Percentiles rank a stretch among this genome's conserved stretches.
These are phyloP conservation scores for Patella ulyssiponensis DNA, from an alignment of 2,888 invertebrate genomes.

Conservation along the genomic window DNA sequence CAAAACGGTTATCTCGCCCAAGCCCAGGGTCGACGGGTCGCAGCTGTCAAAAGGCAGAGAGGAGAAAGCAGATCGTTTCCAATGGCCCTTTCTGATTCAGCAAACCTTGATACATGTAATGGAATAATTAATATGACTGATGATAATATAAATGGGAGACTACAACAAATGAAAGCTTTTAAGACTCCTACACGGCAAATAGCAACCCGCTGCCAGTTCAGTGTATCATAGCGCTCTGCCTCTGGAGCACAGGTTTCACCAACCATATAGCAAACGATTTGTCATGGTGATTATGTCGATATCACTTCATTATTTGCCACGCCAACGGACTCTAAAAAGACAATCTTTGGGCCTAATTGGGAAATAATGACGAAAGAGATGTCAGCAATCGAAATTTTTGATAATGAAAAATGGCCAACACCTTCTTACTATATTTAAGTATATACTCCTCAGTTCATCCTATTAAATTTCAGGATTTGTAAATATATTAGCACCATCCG, in stretches of 20 bases:
- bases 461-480: neutral
- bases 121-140: too few species aligned
- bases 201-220: neutral
- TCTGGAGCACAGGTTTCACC: slow-evolving; percentile 13
- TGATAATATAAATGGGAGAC: too few species aligned
- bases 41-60: too few species aligned
- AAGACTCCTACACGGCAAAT: neutral
- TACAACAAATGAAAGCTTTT: too few species aligned
- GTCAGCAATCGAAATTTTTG: slow-evolving; percentile 8
- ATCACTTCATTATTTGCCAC: slow-evolving; percentile 6
- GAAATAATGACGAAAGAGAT: neutral
- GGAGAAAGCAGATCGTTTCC: too few species aligned
- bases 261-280: slow-evolving; percentile 10
- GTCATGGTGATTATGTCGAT: slow-evolving; percentile 18
- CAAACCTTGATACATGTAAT: too few species aligned
- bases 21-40: too few species aligned
- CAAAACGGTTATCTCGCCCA: too few species aligned
- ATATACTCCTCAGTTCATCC: slow-evolving; percentile 20
- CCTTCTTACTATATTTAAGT: slow-evolving; percentile 21
- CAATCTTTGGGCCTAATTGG: neutral
- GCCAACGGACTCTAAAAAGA: neutral
- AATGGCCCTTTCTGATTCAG: too few species aligned
- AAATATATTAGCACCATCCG: slow-evolving; percentile 21
- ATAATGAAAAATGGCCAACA: slow-evolving; percentile 22
- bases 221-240: neutral